A percentile compares a stretch with the other conserved stretches of the same genome.
phyloP scores from a whole-genome alignment of 2,113 vertebrate genomes.

The Arenaria interpres region DNA sequence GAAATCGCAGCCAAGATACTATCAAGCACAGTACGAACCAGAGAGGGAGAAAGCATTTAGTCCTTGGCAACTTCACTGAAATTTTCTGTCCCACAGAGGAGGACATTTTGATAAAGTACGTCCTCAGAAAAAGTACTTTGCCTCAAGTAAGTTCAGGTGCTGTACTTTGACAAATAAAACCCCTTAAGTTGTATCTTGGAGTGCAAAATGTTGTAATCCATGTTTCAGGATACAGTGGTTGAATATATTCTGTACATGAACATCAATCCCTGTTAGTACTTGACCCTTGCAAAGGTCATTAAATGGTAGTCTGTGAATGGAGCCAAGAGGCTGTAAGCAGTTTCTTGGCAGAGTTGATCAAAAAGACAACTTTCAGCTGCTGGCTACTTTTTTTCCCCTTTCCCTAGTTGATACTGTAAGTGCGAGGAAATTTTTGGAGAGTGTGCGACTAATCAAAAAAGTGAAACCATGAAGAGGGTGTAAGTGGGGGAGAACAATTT shows the following conservation, averaged over 20 bases:
- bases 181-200: not conserved
- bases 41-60: not conserved
- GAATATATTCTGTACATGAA: not conserved
- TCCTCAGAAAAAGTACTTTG: not conserved
- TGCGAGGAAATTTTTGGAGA: not conserved
- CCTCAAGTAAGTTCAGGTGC: not conserved
- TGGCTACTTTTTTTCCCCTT: not conserved
- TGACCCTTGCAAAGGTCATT: constrained; percentile 23
- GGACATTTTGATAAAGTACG: not conserved
- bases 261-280: not conserved
- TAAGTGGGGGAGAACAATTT: not conserved
- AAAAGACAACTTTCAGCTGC: constrained; percentile 12
- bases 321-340: not conserved
- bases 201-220: not conserved
- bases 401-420: not conserved
- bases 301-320: not conserved
- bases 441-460: not conserved
- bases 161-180: not conserved
- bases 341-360: not conserved
- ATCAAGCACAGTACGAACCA: not conserved
- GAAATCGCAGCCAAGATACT: not conserved
- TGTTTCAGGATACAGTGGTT: not conserved
- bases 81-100: not conserved
- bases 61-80: not conserved
- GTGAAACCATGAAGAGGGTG: not conserved